Conservation (phyloP, 2,113 vertebrate genomes). For the Chionomys nivalis region DNA sequence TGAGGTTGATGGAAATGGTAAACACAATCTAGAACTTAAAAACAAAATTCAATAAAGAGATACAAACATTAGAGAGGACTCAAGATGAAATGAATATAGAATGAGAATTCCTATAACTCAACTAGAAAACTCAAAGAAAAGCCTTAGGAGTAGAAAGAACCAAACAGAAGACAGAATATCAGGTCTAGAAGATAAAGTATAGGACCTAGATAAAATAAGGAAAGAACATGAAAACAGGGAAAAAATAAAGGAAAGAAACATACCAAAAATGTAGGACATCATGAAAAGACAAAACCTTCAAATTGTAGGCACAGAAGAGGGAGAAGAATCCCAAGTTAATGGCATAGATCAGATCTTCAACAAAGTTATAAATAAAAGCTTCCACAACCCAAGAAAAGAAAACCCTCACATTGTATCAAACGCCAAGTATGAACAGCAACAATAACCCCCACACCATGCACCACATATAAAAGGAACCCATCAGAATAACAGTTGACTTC, state of each 20-base stretch:
- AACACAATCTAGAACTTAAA: neutral
- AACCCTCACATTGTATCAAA: too few relatives aligned
- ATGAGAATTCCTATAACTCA: neutral
- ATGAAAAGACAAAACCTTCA: neutral
- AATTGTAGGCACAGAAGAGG: neutral
- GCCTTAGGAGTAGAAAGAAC: neutral
- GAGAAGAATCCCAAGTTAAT: neutral
- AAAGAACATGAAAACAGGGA: neutral
- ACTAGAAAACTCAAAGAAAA: neutral
- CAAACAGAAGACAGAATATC: neutral
- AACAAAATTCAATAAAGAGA: neutral
- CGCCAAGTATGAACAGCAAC: neutral
- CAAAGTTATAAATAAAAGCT: neutral
- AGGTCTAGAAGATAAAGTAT: neutral
- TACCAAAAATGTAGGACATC: neutral
- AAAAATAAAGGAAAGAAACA: neutral
- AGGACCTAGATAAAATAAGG: neutral
- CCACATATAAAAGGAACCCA: neutral
- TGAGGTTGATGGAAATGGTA: neutral
- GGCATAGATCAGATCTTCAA: neutral
- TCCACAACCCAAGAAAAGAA: neutral
- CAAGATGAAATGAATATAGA: neutral
- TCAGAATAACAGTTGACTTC: neutral
- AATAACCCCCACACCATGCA: neutral
- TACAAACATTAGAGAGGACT: neutral